Conservation (phyloP, 1,140 invertebrate species). For the Aphelenchoides besseyi region DNA sequence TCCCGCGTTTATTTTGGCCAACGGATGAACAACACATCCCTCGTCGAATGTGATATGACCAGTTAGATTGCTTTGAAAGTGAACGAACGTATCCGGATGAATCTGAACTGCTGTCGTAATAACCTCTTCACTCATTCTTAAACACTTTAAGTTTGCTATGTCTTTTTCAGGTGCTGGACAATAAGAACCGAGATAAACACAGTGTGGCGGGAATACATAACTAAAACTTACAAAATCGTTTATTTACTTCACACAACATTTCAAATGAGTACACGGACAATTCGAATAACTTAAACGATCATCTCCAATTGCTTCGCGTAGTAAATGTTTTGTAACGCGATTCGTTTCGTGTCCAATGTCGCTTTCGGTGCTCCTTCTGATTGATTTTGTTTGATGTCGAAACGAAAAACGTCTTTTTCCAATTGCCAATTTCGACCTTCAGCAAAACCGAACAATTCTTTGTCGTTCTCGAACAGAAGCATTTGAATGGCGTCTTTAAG, state of each 20-base stretch:
- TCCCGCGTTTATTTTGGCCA: slow-evolving; percentile 35
- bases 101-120: not conserved
- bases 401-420: slow-evolving; percentile 74
- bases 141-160: no score
- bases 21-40: slow-evolving; percentile 30
- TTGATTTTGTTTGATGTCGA: slow-evolving; percentile 69
- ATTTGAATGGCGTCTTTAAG: slow-evolving; percentile 81
- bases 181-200: no score
- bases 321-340: slow-evolving; percentile 87
- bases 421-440: slow-evolving; percentile 74
- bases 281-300: slow-evolving; percentile 80
- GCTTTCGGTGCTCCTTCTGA: slow-evolving; percentile 67
- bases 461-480: slow-evolving; percentile 76
- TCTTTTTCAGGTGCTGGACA: no score
- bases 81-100: slow-evolving; percentile 10
- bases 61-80: not conserved
- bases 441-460: slow-evolving; percentile 76
- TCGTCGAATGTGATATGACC: slow-evolving; percentile 22
- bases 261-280: not conserved
- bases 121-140: no score
- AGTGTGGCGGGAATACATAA: no score
- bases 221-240: not conserved
- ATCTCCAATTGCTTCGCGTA: slow-evolving; percentile 97
- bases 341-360: slow-evolving; percentile 77
- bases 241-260: not conserved